Base-by-base conservation (phyloP, 2,888 invertebrate genomes). In the Pycnomerus fuliginosus region DNA sequence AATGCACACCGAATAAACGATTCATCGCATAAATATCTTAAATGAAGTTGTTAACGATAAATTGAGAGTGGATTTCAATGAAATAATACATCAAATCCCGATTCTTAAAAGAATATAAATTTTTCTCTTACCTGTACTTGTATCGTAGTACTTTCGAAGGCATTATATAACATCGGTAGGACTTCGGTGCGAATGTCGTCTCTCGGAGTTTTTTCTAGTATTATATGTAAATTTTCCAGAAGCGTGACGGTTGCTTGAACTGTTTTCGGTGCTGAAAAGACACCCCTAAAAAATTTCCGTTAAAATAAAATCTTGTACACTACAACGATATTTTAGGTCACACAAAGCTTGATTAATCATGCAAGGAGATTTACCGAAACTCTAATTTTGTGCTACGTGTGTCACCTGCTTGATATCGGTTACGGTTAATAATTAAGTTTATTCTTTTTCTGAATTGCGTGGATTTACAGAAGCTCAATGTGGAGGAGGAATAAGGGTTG, bases 161-260 rank as follows among this genome's bases (percentile, higher is more conserved):
- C 86, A 56, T 79, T 83, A 74, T 87, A 93, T 34, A 96, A 75
- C 75, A 94, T 80, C 2, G 93, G 92, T 58, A 96, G 75, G 33
- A 96, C 83, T 65, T 94, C 92, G 1, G 80, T 78, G 56, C 86
- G 82, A 23, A 89, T 79, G 53, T 91, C 90, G 28, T 87, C 87
- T 29, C 81, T 75, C 8, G 87, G 83, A 46, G 92, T 90, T 74
- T 95, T 96, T 65, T 86, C 85, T 68, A 96, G 77, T 51, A 96
- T 85, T 50, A 90, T 75, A 71, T 95, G 92, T 59, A 96, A 75
- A 70, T 92, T 91, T 73, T 95, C 94, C 62, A 96, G 74, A 44
- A 96, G 78, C 32, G 87, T 89, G 3, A 93, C 91, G 1, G 90
- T 87, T 7, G 93, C 91, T 71, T 90, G 87, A 47, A 88, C 84